Percentiles rank a stretch among this genome's conserved stretches.
phyloP scores from a whole-genome alignment of 2,113 vertebrate genomes.

The Scartelaos histophorus region DNA sequence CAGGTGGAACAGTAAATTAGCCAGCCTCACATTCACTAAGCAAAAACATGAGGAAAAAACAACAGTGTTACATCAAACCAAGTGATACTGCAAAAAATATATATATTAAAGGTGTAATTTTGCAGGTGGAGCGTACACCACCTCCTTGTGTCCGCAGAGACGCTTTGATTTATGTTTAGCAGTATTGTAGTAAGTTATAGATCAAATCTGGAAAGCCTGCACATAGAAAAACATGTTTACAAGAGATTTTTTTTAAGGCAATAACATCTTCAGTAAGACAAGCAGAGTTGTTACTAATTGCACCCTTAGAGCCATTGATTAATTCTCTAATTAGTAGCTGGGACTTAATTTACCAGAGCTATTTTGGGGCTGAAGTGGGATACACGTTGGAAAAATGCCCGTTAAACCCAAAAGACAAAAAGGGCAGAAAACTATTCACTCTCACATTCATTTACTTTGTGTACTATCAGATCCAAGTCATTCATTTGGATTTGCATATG shows the following conservation, averaged over 20 bases:
- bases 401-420: background rate
- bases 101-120: no score
- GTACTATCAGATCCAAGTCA: background rate
- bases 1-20: background rate
- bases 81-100: background rate
- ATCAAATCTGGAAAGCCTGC: no score
- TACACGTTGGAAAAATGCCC: background rate
- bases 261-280: no score
- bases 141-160: no score
- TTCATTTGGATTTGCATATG: background rate
- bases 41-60: background rate
- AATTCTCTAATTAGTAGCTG: background rate
- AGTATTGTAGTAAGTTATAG: no score
- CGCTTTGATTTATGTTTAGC: no score
- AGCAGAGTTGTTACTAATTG: no score
- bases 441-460: background rate
- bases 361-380: slow-evolving; percentile 1
- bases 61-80: background rate
- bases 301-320: background rate
- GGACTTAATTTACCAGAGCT: background rate
- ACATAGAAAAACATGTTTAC: no score
- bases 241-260: no score
- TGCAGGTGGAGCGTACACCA: no score
- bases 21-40: background rate
- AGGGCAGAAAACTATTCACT: background rate